Conservation (phyloP, 2,797 vertebrate species). For the Ctenopoma kingsleyae region DNA sequence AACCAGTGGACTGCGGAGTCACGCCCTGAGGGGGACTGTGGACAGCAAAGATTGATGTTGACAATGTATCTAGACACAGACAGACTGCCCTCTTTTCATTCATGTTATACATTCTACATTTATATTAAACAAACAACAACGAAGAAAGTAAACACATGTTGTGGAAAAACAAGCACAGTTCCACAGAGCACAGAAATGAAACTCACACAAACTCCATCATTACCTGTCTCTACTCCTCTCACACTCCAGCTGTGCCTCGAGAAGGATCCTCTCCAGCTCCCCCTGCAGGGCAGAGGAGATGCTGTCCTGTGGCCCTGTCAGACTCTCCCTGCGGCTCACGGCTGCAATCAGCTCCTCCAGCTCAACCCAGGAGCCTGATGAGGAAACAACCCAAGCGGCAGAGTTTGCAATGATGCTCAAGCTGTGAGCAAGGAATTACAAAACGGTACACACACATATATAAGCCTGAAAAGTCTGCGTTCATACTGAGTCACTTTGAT, state of each 20-base stretch:
- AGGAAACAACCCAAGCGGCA: constrained; percentile 20
- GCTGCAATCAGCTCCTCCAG: constrained; percentile 80
- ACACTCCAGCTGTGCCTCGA: constrained; percentile 84
- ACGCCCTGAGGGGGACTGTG: constrained; percentile 74
- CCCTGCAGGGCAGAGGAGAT: constrained; percentile 80
- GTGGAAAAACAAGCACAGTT: constrained; percentile 36
- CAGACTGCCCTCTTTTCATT: neutral
- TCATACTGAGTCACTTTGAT: neutral
- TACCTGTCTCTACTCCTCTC: constrained; percentile 82
- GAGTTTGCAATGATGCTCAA: constrained; percentile 18
- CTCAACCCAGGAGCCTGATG: constrained; percentile 84
- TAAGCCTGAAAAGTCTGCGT: no score
- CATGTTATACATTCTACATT: neutral
- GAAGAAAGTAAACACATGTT: constrained; percentile 18
- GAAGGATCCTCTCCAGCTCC: constrained; percentile 84
- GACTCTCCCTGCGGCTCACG: constrained; percentile 75
- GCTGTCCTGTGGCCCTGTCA: constrained; percentile 74
- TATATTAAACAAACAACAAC: constrained; percentile 19
- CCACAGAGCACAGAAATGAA: constrained; percentile 24
- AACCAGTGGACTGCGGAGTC: constrained; percentile 70
- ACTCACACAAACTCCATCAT: constrained; percentile 30
- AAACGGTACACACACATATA: neutral
- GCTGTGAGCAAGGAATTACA: neutral
- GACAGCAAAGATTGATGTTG: constrained; percentile 17
- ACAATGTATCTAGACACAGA: neutral